Base-by-base conservation (phyloP, 2,113 vertebrate genomes). In the Progne subis region DNA sequence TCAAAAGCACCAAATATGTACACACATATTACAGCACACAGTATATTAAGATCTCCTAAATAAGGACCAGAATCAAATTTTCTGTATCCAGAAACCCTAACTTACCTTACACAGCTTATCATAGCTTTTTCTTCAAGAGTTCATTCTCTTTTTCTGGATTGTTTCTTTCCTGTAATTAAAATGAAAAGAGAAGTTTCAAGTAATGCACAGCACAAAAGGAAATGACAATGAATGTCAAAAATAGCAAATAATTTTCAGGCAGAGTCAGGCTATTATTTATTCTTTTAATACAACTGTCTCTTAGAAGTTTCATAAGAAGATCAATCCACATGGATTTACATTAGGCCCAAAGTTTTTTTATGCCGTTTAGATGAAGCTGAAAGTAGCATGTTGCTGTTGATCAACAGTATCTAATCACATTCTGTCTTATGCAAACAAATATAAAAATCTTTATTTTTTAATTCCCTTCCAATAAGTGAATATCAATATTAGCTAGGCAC, bases 91-190 rank as follows among this genome's bases (percentile, higher is more conserved):
- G 86, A 92, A 76, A 78, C 5, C 7, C 41, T 41, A 86, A 88
- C 78, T 98, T 97, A 99, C 99, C 98, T 98, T 98, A 61, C 97
- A 82, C 29, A 99, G 98, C 67, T 98, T 98, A 69, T 99, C 96
- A 76, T 98, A 99, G 92, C 97, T 98, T 93, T 93, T 99, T 98
- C 92, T 97, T 99, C 93, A 99, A 96, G 83, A 98, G 97, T 86
- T 99, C 98, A 44, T 97, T 97, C 77, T 99, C 99, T 96, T 98
- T 98, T 97, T 99, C 98, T 93, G 99, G 92, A 82, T 99, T 98
- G 75, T 87, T 92, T 94, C 91, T 97, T 79, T 98, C 98, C 95
- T 98, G 98, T 24, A 99, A 96, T 98, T 99, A 94, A 90, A 97
- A 97, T 47, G 39, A 92, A 92, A 94, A 65, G 79, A 44, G 86